Percentiles rank a stretch among this genome's conserved stretches.
Evolutionary conservation across 2,888 invertebrate species (phyloP).

Genomic region (Cephus sareptanus): DNA sequence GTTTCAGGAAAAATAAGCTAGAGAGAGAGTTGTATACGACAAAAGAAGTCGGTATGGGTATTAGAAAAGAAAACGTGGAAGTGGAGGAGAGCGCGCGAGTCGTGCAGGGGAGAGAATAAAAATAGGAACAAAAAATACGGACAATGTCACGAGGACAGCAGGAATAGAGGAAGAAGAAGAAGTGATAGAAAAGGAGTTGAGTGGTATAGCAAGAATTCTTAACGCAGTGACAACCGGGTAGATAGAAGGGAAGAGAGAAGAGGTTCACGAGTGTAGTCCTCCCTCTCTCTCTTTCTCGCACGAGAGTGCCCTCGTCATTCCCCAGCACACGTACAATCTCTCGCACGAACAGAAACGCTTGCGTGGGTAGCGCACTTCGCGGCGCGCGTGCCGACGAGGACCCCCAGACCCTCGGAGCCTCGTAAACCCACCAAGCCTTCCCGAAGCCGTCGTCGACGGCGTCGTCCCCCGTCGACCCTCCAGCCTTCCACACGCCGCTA

Average conservation of each 20-base stretch:
- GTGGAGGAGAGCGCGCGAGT: neutral
- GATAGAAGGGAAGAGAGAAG: neutral
- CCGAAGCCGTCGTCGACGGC: neutral
- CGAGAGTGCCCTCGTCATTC: neutral
- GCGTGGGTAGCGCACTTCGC: constrained; percentile 54
- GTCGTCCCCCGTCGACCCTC: constrained; percentile 12
- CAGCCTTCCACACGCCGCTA: constrained; percentile 18
- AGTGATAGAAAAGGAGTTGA: neutral
- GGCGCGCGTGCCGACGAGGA: constrained; percentile 62
- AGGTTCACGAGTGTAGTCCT: neutral
- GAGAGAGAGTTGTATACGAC: neutral
- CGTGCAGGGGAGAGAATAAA: neutral
- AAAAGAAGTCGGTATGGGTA: neutral
- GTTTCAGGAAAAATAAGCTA: neutral
- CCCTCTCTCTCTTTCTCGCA: neutral
- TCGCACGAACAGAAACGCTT: constrained; percentile 32
- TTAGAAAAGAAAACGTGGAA: neutral
- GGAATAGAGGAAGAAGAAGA: neutral
- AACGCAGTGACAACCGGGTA: neutral
- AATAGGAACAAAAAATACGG: neutral
- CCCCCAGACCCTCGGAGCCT: constrained; percentile 25
- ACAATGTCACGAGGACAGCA: neutral
- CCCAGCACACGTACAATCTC: constrained; percentile 26
- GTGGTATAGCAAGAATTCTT: neutral
- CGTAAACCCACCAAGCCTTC: neutral